phyloP scores from a whole-genome alignment of 2,888 invertebrate species.

The Nomada flava region DNA sequence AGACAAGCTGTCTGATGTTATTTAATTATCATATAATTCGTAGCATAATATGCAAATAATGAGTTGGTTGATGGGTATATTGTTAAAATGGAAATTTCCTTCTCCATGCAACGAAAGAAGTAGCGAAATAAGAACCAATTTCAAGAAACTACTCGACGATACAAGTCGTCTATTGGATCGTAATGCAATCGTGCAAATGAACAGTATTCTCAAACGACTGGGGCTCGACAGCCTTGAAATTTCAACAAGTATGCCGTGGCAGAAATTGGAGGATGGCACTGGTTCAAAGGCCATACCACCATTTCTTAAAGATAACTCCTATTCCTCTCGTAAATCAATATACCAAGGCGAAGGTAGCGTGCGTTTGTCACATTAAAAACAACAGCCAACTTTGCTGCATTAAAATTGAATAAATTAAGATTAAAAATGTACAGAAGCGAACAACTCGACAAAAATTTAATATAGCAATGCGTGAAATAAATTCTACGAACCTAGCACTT shows the following conservation, averaged over 20 bases:
- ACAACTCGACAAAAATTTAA: too few species aligned
- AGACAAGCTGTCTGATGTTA: too few species aligned
- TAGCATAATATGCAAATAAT: too few species aligned
- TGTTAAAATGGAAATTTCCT: too few species aligned
- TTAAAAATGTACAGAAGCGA: too few species aligned
- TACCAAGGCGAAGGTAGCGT: not conserved
- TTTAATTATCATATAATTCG: too few species aligned
- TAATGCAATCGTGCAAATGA: conserved; percentile 1
- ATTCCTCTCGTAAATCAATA: not conserved
- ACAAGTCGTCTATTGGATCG: conserved; percentile 28
- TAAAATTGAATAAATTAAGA: too few species aligned
- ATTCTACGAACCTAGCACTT: too few species aligned
- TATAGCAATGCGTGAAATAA: too few species aligned
- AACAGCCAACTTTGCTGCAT: too few species aligned
- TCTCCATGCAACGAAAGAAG: not conserved
- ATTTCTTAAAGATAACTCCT: not conserved
- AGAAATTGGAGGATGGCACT: conserved; percentile 19
- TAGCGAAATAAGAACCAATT: not conserved
- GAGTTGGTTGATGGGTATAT: too few species aligned
- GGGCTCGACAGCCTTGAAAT: conserved; percentile 23
- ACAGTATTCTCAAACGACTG: conserved; percentile 27
- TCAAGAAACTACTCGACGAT: not conserved
- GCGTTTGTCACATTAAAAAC: too few species aligned
- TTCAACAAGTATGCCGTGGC: conserved; percentile 33
- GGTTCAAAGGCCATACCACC: conserved; percentile 15